Evolutionary conservation across 2,797 vertebrate species (phyloP).

Genomic region (Pangasius mekongensis): DNA sequence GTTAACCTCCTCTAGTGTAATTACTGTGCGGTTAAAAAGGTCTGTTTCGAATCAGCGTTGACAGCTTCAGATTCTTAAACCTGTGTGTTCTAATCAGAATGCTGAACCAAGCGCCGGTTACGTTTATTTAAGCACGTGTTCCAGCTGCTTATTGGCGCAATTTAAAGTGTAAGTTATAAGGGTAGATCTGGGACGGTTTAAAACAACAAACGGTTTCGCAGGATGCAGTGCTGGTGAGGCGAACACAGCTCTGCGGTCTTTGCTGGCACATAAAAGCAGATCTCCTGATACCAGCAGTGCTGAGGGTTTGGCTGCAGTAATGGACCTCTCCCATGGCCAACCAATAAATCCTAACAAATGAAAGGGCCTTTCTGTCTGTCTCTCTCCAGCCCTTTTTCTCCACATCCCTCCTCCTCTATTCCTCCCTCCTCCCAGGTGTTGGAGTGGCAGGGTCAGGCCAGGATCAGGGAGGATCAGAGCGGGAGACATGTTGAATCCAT

Average conservation of each 20-base stretch:
- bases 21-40: conserved; percentile 63
- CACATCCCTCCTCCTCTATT: conserved; percentile 8
- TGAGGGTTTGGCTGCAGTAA: conserved; percentile 56
- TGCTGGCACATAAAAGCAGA: conserved; percentile 60
- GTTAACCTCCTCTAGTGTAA: conserved; percentile 68
- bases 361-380: conserved; percentile 69
- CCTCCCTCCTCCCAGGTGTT: conserved; percentile 71
- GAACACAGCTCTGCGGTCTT: conserved; percentile 52
- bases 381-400: conserved; percentile 10
- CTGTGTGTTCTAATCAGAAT: conserved; percentile 51
- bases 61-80: conserved; percentile 58
- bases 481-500: conserved; percentile 79
- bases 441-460: conserved; percentile 70
- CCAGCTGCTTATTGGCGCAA: conserved; percentile 48
- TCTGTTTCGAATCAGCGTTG: conserved; percentile 69
- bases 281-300: conserved; percentile 51
- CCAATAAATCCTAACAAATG: conserved; percentile 81
- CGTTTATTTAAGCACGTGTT: conserved; percentile 59
- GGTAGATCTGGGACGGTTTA: conserved; percentile 55
- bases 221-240: conserved; percentile 39
- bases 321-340: conserved; percentile 66
- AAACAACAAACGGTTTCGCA: conserved; percentile 57
- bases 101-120: conserved; percentile 23
- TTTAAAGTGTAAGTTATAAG: conserved; percentile 33
- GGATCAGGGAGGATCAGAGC: conserved; percentile 72